Evolutionary conservation across 2,888 invertebrate genomes (phyloP).

Genomic region (Xylota segnis): DNA sequence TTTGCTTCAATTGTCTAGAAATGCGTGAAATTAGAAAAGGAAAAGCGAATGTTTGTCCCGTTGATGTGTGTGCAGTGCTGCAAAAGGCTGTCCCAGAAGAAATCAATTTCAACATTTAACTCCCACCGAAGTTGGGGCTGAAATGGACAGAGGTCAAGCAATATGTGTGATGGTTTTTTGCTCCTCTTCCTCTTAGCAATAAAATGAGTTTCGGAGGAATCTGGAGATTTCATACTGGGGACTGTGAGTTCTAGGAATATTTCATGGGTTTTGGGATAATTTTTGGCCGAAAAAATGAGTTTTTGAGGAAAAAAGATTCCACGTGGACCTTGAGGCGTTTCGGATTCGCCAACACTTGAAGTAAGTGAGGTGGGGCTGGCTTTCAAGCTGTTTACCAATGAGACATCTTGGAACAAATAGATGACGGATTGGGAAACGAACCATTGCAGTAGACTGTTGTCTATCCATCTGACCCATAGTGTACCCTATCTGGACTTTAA

Average conservation of each 20-base stretch:
- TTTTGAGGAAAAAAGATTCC: neutral
- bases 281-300: neutral
- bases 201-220: neutral
- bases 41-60: constrained; percentile 36
- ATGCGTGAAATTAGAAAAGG: constrained; percentile 82
- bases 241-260: neutral
- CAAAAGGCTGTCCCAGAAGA: constrained; percentile 61
- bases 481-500: no score
- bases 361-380: no score
- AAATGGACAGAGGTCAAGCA: neutral
- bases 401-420: no score
- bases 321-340: no score
- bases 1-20: constrained; percentile 79
- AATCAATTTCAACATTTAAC: constrained; percentile 52
- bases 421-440: no score
- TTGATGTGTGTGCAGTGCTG: neutral
- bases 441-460: no score
- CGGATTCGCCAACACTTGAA: no score
- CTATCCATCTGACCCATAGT: no score
- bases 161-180: neutral
- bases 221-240: neutral
- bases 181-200: neutral
- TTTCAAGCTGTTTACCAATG: no score
- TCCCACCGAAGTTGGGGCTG: neutral
- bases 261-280: neutral